Percentiles rank a stretch among this genome's conserved stretches.
Conservation (phyloP, 2,888 invertebrate genomes). For the Drosophila flavopinicola region DNA sequence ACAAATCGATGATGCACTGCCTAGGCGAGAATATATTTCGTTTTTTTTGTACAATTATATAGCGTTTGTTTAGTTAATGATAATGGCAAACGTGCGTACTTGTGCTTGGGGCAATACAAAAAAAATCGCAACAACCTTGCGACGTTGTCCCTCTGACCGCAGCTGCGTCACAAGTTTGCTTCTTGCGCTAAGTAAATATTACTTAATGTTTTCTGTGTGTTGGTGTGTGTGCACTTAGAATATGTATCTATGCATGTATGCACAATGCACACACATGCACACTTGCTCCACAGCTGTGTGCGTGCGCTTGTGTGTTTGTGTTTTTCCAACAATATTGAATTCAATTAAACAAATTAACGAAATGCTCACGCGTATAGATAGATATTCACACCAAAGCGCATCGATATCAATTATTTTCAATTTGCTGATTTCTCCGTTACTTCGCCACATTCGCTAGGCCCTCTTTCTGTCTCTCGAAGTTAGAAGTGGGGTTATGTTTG, state of each 20-base stretch:
- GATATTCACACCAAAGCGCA: constrained; percentile 44
- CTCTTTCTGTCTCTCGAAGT: background rate
- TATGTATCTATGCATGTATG: constrained; percentile 72
- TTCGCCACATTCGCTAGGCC: constrained; percentile 17
- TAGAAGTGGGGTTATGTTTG: constrained; percentile 75
- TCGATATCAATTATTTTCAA: constrained; percentile 73
- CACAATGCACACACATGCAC: constrained; percentile 15
- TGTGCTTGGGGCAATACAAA: constrained; percentile 31
- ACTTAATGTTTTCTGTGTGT: constrained; percentile 71
- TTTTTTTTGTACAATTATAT: constrained; percentile 44
- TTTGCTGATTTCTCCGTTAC: constrained; percentile 58
- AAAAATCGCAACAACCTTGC: constrained; percentile 50
- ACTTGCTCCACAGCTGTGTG: constrained; percentile 19
- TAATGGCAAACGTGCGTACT: constrained; percentile 51
- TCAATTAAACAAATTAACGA: constrained; percentile 68
- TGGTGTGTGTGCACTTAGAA: constrained; percentile 67
- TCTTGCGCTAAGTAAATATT: constrained; percentile 66
- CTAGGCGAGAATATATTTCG: constrained; percentile 55
- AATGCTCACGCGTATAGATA: constrained; percentile 48
- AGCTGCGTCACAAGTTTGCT: constrained; percentile 26
- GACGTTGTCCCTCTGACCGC: constrained; percentile 2
- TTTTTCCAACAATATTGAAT: constrained; percentile 61
- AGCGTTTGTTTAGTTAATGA: constrained; percentile 59
- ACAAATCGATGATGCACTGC: constrained; percentile 45
- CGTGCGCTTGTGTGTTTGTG: constrained; percentile 35